phyloP scores from a whole-genome alignment of 2,113 vertebrate species.

The Bujurquina vittata region DNA sequence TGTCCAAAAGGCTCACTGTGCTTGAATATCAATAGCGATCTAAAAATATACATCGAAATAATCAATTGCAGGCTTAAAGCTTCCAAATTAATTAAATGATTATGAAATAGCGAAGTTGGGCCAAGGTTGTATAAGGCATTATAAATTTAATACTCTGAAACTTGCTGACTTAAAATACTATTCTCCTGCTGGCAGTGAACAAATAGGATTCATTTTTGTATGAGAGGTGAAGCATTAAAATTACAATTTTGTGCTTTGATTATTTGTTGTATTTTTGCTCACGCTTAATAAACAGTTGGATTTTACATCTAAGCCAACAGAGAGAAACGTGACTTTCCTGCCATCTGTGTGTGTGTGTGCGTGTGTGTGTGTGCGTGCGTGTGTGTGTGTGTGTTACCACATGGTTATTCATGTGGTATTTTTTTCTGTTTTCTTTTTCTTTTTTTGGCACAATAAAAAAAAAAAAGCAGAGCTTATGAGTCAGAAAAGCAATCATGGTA shows the following conservation, averaged over 20 bases:
- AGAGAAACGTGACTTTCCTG: neutral
- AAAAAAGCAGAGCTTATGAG: slow-evolving; percentile 25
- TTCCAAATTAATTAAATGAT: slow-evolving; percentile 23
- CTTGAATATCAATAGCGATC: slow-evolving; percentile 18
- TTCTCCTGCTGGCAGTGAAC: slow-evolving; percentile 5
- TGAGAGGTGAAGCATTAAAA: slow-evolving; percentile 22
- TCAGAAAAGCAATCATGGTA: slow-evolving; percentile 37
- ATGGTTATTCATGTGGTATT: neutral
- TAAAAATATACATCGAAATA: slow-evolving; percentile 13
- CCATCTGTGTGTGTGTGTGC: slow-evolving; percentile 5
- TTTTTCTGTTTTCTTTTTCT: neutral
- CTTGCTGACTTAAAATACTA: slow-evolving; percentile 19
- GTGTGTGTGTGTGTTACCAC: neutral
- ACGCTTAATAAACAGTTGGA: slow-evolving; percentile 14
- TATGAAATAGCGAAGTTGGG: slow-evolving; percentile 15
- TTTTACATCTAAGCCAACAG: slow-evolving; percentile 10
- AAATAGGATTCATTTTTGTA: neutral
- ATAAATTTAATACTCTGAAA: neutral
- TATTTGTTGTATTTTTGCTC: neutral
- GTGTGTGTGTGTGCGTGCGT: too few species aligned
- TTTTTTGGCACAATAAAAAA: too few species aligned
- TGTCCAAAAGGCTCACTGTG: neutral
- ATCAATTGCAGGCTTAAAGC: slow-evolving; percentile 7
- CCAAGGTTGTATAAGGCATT: slow-evolving; percentile 19
- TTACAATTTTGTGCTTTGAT: slow-evolving; percentile 10